phyloP scores from a whole-genome alignment of 2,888 invertebrate species.

The Coleophora flavipennella region DNA sequence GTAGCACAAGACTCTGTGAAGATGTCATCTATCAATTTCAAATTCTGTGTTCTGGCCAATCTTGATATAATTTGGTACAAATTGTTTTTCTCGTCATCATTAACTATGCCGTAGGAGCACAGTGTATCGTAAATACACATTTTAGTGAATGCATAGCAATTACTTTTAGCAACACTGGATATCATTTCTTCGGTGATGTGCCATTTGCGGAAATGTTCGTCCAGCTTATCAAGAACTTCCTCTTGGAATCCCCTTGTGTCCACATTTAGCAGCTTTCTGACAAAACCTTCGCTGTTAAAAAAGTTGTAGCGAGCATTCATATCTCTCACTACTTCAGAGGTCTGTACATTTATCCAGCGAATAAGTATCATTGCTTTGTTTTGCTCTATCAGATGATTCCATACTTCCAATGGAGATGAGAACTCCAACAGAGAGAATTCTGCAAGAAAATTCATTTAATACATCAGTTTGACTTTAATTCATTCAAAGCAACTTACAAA shows the following conservation, averaged over 20 bases:
- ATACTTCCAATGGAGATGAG: constrained; percentile 66
- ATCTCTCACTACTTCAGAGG: constrained; percentile 60
- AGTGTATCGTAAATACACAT: constrained; percentile 74
- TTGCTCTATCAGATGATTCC: constrained; percentile 74
- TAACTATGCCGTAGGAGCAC: constrained; percentile 76
- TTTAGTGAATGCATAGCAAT: constrained; percentile 64
- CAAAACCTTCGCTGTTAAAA: constrained; percentile 57
- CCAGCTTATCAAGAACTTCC: constrained; percentile 53
- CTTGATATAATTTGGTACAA: constrained; percentile 73
- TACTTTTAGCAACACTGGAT: constrained; percentile 52
- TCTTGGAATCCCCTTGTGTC: constrained; percentile 52
- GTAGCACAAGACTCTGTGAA: constrained; percentile 64
- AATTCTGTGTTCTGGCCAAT: constrained; percentile 70
- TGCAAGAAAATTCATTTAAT: constrained; percentile 32
- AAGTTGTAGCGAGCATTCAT: constrained; percentile 61
- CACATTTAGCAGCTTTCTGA: constrained; percentile 51
- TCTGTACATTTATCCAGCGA: constrained; percentile 75
- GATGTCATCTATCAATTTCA: constrained; percentile 69
- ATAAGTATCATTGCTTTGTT: constrained; percentile 74
- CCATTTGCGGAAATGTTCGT: constrained; percentile 67
- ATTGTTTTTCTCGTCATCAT: constrained; percentile 69
- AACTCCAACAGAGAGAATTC: constrained; percentile 67
- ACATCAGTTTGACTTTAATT: no score
- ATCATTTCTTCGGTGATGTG: constrained; percentile 74
- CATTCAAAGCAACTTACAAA: no score